phyloP scores from a whole-genome alignment of 2,113 vertebrate species.

The Orycteropus afer region DNA sequence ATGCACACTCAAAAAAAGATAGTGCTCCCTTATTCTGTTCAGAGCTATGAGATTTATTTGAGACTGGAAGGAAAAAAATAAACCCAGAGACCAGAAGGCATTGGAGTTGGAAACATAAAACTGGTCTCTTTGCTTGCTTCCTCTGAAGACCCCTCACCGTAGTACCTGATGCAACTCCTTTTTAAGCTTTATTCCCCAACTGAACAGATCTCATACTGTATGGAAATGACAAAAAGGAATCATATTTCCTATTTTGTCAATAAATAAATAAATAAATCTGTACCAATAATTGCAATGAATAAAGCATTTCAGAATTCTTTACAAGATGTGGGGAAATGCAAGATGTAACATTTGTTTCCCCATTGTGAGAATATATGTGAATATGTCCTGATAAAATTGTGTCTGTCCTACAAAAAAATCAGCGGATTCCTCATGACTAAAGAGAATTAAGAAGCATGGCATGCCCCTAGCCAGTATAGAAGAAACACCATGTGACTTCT shows the following conservation, averaged over 20 bases:
- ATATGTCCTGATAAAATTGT: neutral
- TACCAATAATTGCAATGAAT: neutral
- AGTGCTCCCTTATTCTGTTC: neutral
- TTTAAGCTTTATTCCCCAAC: neutral
- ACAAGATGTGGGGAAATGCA: neutral
- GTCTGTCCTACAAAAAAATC: neutral
- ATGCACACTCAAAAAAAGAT: neutral
- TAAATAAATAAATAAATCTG: neutral
- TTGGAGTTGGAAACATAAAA: neutral
- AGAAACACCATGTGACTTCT: neutral
- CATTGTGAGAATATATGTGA: neutral
- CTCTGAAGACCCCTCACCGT: neutral
- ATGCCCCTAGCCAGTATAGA: neutral
- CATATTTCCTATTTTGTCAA: neutral
- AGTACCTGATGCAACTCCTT: neutral
- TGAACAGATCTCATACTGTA: neutral
- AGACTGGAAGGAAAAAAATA: neutral
- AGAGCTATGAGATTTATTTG: neutral
- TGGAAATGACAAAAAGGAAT: neutral
- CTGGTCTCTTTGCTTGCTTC: neutral
- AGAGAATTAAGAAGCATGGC: neutral
- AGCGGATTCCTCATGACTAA: neutral
- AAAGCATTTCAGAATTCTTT: neutral
- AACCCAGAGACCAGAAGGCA: neutral
- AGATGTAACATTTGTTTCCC: neutral